Evolutionary conservation across 2,888 invertebrate species (phyloP).

Genomic region (Epiblema foenella): DNA sequence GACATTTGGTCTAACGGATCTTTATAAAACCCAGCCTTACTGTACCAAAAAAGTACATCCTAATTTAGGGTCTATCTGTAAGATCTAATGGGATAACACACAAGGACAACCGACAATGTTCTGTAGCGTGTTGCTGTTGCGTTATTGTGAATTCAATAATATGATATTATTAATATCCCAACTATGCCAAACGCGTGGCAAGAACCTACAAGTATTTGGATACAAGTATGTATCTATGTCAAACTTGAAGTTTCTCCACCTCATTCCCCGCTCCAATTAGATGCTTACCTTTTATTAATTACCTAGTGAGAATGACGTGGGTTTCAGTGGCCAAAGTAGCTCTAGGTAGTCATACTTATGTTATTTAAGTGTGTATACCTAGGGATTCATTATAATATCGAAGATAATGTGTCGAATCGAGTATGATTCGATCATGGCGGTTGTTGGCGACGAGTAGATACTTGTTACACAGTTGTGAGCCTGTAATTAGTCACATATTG

Average conservation of each 20-base stretch:
- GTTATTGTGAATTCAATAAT: constrained; percentile 27
- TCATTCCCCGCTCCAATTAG: constrained; percentile 11
- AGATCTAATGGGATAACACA: constrained; percentile 1
- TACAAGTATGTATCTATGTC: constrained; percentile 15
- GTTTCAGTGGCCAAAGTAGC: constrained; percentile 23
- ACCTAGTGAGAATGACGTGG: constrained; percentile 28
- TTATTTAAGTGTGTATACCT: too few relatives aligned
- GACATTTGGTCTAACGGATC: too few relatives aligned
- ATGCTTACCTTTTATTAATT: constrained; percentile 31
- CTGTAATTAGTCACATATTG: too few relatives aligned
- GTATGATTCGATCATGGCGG: too few relatives aligned
- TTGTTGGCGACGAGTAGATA: too few relatives aligned
- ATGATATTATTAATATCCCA: too few relatives aligned
- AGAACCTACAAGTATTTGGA: constrained; percentile 17
- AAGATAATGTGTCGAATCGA: too few relatives aligned
- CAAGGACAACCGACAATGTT: constrained; percentile 18
- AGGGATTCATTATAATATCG: too few relatives aligned
- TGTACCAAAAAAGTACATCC: too few relatives aligned
- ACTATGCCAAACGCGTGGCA: constrained; percentile 17
- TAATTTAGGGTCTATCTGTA: too few relatives aligned
- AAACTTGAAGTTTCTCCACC: constrained; percentile 26
- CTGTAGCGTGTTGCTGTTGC: constrained; percentile 13
- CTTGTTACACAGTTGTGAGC: too few relatives aligned
- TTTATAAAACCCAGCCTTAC: too few relatives aligned
- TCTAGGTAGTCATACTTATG: neutral